Evolutionary conservation across 2,888 invertebrate species (phyloP), one percentile per base, ranked within the genome.

Genomic region (Rotaria sp.): DNA sequence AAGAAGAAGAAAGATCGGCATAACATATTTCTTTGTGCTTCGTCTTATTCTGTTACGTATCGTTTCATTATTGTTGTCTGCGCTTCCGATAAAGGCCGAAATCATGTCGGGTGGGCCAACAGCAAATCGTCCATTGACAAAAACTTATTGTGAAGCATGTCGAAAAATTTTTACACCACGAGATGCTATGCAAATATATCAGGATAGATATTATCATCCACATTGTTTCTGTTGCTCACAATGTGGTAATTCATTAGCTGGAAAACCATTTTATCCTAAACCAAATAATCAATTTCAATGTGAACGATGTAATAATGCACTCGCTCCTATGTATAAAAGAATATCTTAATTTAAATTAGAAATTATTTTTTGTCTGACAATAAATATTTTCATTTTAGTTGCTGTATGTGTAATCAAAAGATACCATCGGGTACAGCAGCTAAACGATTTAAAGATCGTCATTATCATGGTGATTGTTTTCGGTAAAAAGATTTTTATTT

Each of bases 181-280:
- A n/a, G 84, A 84, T 45, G 11, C 84, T 13, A 84, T 84, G 84
- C 84, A 84, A 55, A 52, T 84, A 13, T 84, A 84, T 38, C 50
- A 84, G 2, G 84, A 84, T 30, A 21, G 35, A 35, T 55, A 84
- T 52, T 84, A 84, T 84, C 84, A 84, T 84, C 84, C 84, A 38
- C 52, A 84, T 35, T 84, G 84, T 55, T 84, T 84, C 35, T 35
- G 50, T 45, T 84, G 84, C 52, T 50, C 84, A 38, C 35, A 50
- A 84, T 84, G 84, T 38, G 55, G 55, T n/a, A 52, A 26, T 30
- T 35, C 84, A 38, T 38, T 84, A 38, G 84, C 84, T 11, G 84
- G 84, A 55, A n/a, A 45, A 38, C 52, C 84, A 52, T 84, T 84
- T 26, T 84, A 45, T 84, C 84, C 84, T 0, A 84, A 84, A 55